Percentiles rank a stretch among this genome's conserved stretches.
Evolutionary conservation across 2,888 invertebrate species (phyloP).

Genomic region (Eupithecia pulchellata): DNA sequence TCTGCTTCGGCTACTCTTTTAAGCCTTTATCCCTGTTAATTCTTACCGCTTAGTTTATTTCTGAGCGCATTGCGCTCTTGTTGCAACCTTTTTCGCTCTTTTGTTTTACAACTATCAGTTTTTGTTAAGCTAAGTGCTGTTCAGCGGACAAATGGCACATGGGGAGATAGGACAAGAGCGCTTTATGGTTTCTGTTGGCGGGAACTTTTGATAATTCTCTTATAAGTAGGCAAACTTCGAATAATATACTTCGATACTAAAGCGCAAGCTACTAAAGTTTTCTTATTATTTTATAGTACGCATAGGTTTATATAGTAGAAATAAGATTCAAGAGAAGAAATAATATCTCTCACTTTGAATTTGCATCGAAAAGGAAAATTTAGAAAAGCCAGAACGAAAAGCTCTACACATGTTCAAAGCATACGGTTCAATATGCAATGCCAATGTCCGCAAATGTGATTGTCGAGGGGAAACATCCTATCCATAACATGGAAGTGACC

Average conservation of each 20-base stretch:
- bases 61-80: conserved; percentile 81
- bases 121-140: conserved; percentile 84
- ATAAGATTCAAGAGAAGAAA: not conserved
- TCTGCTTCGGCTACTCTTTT: conserved; percentile 84
- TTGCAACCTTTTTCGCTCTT: conserved; percentile 76
- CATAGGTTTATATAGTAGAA: not conserved
- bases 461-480: conserved; percentile 72
- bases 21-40: conserved; percentile 85
- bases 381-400: not conserved
- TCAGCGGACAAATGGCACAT: conserved; percentile 80
- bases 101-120: conserved; percentile 84
- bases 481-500: conserved; percentile 82
- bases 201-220: conserved; percentile 51
- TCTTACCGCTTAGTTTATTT: conserved; percentile 85
- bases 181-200: conserved; percentile 61
- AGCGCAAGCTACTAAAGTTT: not conserved
- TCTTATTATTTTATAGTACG: not conserved
- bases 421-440: conserved; percentile 54
- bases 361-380: not conserved
- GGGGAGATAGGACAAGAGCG: conserved; percentile 67
- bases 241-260: conserved; percentile 32
- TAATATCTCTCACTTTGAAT: not conserved
- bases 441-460: conserved; percentile 58
- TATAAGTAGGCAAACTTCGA: conserved; percentile 54
- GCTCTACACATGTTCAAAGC: conserved; percentile 12